Percentiles rank a stretch among this genome's conserved stretches.
phyloP scores from a whole-genome alignment of 2,797 vertebrate genomes.

The Pipistrellus pygmaeus region DNA sequence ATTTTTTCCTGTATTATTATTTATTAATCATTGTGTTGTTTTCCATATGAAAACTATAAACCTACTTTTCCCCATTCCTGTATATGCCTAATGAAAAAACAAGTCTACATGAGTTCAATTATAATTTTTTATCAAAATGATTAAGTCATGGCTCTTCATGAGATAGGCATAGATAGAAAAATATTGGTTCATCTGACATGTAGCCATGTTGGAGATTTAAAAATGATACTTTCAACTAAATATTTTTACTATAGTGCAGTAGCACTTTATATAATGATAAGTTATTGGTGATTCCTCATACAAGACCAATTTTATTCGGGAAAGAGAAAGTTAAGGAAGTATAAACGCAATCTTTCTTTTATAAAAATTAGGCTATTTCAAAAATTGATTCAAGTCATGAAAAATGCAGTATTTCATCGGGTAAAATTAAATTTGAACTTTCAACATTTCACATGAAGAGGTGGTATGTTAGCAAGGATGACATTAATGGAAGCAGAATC shows the following conservation, averaged over 20 bases:
- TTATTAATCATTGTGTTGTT: background rate
- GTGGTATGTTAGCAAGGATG: slow-evolving; percentile 28
- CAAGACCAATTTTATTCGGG: background rate
- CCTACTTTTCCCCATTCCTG: background rate
- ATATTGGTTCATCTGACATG: slow-evolving; percentile 18
- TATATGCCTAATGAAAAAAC: background rate
- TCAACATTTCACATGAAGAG: slow-evolving; percentile 8
- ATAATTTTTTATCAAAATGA: slow-evolving; percentile 51
- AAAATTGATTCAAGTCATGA: slow-evolving; percentile 50
- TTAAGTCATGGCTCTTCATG: background rate
- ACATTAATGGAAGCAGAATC: slow-evolving; percentile 1
- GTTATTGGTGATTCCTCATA: background rate
- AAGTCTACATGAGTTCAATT: background rate
- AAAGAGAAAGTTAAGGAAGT: slow-evolving; percentile 23
- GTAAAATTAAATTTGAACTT: slow-evolving; percentile 67
- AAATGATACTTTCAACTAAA: slow-evolving; percentile 4
- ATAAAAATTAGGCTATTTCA: background rate
- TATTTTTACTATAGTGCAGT: background rate
- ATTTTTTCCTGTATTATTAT: background rate
- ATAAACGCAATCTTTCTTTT: slow-evolving; percentile 40
- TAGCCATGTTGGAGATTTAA: background rate
- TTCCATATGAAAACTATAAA: background rate
- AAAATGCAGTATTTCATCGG: slow-evolving; percentile 48
- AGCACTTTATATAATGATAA: background rate
- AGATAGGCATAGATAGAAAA: slow-evolving; percentile 13